These are phyloP conservation scores for Telenomus remus DNA, from an alignment of 1,140 invertebrate species.

Conservation along the genomic window DNA sequence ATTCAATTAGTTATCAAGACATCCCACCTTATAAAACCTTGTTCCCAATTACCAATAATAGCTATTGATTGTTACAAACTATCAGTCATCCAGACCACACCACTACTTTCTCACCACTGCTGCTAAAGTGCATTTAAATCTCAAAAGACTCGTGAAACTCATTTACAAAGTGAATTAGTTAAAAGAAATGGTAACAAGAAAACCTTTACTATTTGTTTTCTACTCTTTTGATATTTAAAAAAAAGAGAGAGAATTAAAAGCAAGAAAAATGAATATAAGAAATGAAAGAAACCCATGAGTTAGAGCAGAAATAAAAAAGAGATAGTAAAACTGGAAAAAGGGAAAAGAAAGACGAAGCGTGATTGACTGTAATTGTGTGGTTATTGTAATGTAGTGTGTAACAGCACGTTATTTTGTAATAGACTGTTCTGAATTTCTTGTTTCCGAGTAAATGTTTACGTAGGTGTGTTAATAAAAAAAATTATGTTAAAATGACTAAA, in stretches of 20 bases:
- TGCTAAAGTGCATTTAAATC: conserved; percentile 26
- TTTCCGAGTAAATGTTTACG: conserved; percentile 29
- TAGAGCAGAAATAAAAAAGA: conserved; percentile 2
- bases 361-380: conserved; percentile 18
- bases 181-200: background rate
- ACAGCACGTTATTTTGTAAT: conserved; percentile 27
- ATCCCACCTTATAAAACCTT: conserved; percentile 2
- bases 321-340: background rate
- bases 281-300: conserved; percentile 30
- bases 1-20: conserved; percentile 25
- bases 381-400: conserved; percentile 11
- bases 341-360: conserved; percentile 38
- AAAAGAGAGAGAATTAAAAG: conserved; percentile 27
- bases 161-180: background rate
- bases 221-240: conserved; percentile 19
- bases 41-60: conserved; percentile 21
- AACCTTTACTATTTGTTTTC: background rate
- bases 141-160: conserved; percentile 12
- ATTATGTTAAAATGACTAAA: conserved; percentile 49
- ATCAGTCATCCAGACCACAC: conserved; percentile 44
- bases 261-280: conserved; percentile 21
- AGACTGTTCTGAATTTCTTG: conserved; percentile 13
- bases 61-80: conserved; percentile 31
- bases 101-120: conserved; percentile 44
- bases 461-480: conserved; percentile 33